Conservation (phyloP, 1,140 invertebrate genomes). For the Bombus waltoni region DNA sequence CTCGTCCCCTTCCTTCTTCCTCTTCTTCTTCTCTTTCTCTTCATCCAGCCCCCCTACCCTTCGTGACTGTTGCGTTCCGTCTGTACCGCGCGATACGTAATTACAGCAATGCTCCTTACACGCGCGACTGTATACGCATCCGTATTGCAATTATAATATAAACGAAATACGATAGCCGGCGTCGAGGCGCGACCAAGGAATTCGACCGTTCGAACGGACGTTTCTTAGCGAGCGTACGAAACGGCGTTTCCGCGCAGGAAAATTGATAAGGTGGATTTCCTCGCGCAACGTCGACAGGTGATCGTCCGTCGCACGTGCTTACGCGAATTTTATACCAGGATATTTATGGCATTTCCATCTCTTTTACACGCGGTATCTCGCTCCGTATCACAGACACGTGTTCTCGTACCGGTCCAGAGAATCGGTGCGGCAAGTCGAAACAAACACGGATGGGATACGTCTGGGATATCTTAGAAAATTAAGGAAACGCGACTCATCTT, state of each 20-base stretch:
- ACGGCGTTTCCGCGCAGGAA: constrained; percentile 35
- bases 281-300: not conserved
- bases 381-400: no score
- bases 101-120: constrained; percentile 56
- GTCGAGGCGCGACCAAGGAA: constrained; percentile 43
- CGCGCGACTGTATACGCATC: constrained; percentile 34
- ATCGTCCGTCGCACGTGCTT: not conserved
- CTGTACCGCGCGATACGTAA: constrained; percentile 49
- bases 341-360: not conserved
- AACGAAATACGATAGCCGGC: constrained; percentile 41
- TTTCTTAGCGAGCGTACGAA: constrained; percentile 31
- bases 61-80: not conserved
- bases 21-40: not conserved
- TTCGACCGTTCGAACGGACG: constrained; percentile 39
- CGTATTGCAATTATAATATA: constrained; percentile 59
- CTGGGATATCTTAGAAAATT: not conserved
- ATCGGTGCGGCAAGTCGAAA: not conserved
- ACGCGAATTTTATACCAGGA: constrained; percentile 30
- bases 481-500: constrained; percentile 17
- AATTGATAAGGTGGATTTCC: constrained; percentile 63
- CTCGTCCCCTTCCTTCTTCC: not conserved
- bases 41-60: not conserved
- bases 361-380: no score
- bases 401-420: not conserved
- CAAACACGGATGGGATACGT: constrained; percentile 3